These are phyloP conservation scores for Hiodon alosoides DNA, from an alignment of 2,113 vertebrate genomes.

Conservation along the genomic window DNA sequence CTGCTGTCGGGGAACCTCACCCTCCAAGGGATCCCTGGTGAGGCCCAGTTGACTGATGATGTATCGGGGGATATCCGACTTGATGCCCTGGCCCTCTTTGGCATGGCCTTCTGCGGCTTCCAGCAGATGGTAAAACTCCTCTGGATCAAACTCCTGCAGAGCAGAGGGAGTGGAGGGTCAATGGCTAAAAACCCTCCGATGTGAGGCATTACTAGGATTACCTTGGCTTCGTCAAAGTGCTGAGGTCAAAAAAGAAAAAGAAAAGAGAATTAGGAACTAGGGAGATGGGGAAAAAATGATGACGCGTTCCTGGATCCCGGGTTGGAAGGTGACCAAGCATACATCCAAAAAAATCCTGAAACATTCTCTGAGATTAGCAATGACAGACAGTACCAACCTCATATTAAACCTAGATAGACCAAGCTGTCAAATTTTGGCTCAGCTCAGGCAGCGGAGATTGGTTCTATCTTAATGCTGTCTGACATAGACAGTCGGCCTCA, in stretches of 20 bases:
- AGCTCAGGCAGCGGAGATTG: not conserved
- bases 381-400: not conserved
- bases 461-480: not conserved
- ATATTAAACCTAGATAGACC: not conserved
- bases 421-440: slow-evolving; percentile 2
- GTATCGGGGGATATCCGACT: slow-evolving; percentile 90
- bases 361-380: too few relatives aligned
- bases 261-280: too few relatives aligned
- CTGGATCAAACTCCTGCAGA: slow-evolving; percentile 91
- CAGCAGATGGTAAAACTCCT: slow-evolving; percentile 95
- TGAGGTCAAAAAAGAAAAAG: not conserved
- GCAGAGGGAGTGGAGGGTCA: not conserved
- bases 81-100: slow-evolving; percentile 94
- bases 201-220: not conserved
- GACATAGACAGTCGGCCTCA: too few relatives aligned
- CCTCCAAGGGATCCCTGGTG: slow-evolving; percentile 91
- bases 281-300: too few relatives aligned
- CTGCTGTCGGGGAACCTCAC: slow-evolving; percentile 51
- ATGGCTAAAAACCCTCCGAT: too few relatives aligned
- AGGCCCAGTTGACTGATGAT: slow-evolving; percentile 97
- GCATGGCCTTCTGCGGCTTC: slow-evolving; percentile 97
- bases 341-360: too few relatives aligned
- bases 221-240: not conserved
- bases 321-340: too few relatives aligned
- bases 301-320: too few relatives aligned